Evolutionary conservation across 2,888 invertebrate genomes (phyloP).

Genomic region (Boloria euphrosyne): DNA sequence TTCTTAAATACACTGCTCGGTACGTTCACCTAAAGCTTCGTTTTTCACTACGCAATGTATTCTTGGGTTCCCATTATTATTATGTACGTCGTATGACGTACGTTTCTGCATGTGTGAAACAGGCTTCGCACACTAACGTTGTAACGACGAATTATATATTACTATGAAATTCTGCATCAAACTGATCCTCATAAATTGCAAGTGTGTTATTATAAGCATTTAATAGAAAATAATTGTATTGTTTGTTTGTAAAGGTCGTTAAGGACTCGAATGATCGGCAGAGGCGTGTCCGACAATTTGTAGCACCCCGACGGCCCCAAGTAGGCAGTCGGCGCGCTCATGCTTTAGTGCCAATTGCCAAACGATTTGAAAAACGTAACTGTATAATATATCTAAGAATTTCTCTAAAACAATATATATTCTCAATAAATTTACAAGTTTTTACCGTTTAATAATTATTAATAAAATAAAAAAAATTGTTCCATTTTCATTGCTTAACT

Average conservation of each 20-base stretch:
- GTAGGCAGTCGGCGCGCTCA: slow-evolving; percentile 59
- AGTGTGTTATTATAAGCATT: too few species aligned
- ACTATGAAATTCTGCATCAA: slow-evolving; percentile 29
- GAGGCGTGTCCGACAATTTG: slow-evolving; percentile 64
- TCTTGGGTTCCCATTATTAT: slow-evolving; percentile 40
- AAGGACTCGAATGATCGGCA: slow-evolving; percentile 44
- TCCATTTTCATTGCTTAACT: slow-evolving; percentile 1
- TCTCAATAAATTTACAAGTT: not conserved
- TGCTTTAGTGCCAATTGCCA: slow-evolving; percentile 47
- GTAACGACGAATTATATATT: slow-evolving; percentile 45
- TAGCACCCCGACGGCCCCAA: slow-evolving; percentile 74
- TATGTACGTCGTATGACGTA: slow-evolving; percentile 39
- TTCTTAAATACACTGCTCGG: slow-evolving; percentile 50
- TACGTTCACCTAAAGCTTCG: slow-evolving; percentile 41
- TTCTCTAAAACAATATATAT: slow-evolving; percentile 8
- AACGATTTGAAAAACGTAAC: slow-evolving; percentile 42
- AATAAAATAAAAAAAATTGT: not conserved
- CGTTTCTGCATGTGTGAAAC: slow-evolving; percentile 31
- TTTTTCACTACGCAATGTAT: slow-evolving; percentile 52
- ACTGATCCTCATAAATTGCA: slow-evolving; percentile 24
- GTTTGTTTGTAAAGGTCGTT: slow-evolving; percentile 26
- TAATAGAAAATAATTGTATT: too few species aligned
- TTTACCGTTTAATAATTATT: not conserved
- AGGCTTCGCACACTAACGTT: slow-evolving; percentile 43
- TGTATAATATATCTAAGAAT: slow-evolving; percentile 29